A percentile compares a stretch with the other conserved stretches of the same genome.
These are phyloP conservation scores for Calvadosia cruxmelitensis DNA, from an alignment of 30 jellyfish, hydroid and myxozoan genomes.

Conservation along the genomic window DNA sequence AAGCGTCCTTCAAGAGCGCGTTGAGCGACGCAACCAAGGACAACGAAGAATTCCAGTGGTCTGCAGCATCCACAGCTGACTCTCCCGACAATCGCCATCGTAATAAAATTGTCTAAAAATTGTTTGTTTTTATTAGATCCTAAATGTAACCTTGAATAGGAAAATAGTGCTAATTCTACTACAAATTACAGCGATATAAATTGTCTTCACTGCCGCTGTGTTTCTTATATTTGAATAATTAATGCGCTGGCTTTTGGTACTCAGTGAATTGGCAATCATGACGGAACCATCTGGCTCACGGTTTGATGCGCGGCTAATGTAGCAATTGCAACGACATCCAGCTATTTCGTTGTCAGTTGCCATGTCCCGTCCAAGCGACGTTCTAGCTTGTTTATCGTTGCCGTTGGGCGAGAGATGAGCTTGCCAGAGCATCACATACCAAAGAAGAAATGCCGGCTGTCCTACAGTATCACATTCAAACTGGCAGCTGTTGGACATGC, in stretches of 20 bases:
- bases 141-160: no score
- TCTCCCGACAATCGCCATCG: no score
- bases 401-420: neutral
- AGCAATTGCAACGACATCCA: neutral
- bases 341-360: neutral
- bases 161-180: no score
- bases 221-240: no score
- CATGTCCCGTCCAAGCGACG: neutral
- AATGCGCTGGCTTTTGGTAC: neutral
- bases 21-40: no score
- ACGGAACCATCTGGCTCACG: slow-evolving; percentile 46
- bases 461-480: slow-evolving; percentile 77
- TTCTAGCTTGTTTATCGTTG: neutral
- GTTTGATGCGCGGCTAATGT: slow-evolving; percentile 69
- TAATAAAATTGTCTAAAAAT: no score
- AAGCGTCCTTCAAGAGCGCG: neutral
- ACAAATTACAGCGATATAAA: no score
- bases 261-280: slow-evolving; percentile 55
- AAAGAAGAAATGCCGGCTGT: slow-evolving; percentile 52
- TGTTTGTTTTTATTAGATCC: no score
- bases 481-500: slow-evolving; percentile 81
- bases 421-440: neutral
- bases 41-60: no score
- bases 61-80: no score
- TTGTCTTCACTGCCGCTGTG: neutral